phyloP scores from a whole-genome alignment of 2,888 invertebrate genomes.

The Parapristionchus giblindavisi region DNA sequence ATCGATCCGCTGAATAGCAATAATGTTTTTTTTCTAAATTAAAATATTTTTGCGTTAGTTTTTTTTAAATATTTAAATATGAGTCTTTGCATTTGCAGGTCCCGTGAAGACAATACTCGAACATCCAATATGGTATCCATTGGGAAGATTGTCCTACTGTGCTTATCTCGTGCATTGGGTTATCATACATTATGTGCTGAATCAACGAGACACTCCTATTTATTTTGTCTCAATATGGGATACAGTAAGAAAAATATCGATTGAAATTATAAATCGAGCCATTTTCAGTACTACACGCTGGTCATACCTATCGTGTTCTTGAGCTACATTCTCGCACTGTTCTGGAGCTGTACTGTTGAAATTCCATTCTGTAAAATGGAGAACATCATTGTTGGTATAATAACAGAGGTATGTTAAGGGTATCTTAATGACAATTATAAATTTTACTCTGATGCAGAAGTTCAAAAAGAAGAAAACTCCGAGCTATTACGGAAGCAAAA shows the following conservation, averaged over 20 bases:
- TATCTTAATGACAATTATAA: too few species aligned
- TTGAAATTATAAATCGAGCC: neutral
- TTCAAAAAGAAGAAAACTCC: too few species aligned
- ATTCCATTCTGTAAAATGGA: conserved; percentile 36
- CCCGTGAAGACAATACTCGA: conserved; percentile 81
- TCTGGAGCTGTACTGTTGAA: conserved; percentile 37
- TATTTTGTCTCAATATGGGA: conserved; percentile 23
- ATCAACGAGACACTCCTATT: neutral
- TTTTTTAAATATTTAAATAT: neutral
- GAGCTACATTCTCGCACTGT: conserved; percentile 28
- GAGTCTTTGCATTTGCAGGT: conserved; percentile 30
- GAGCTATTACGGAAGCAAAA: too few species aligned
- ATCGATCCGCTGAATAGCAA: neutral
- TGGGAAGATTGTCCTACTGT: conserved; percentile 89
- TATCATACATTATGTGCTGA: neutral
- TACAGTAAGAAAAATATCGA: neutral
- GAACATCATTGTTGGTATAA: too few species aligned
- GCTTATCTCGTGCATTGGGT: conserved; percentile 78
- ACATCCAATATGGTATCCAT: conserved; percentile 83
- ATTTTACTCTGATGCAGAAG: too few species aligned
- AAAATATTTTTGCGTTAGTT: too few species aligned
- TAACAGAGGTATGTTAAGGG: too few species aligned
- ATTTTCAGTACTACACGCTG: conserved; percentile 21
- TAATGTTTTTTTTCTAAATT: too few species aligned
- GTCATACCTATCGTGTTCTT: conserved; percentile 14